Conservation (phyloP, 2,888 invertebrate genomes). For the Cosmopolites sordidus region DNA sequence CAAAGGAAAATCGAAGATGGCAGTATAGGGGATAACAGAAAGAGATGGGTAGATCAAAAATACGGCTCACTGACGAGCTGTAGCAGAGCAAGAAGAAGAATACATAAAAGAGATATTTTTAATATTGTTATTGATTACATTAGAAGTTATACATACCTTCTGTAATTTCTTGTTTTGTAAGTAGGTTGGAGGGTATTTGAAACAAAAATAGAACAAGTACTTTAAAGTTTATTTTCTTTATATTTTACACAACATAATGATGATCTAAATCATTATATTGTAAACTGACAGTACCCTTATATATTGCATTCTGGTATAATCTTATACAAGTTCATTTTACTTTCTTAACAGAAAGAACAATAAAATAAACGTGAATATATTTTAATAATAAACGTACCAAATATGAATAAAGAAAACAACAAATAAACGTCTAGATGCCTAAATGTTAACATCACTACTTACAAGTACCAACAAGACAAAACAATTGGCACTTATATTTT, state of each 20-base stretch:
- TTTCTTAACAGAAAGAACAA: constrained; percentile 1
- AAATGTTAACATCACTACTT: constrained; percentile 8
- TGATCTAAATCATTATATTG: background rate
- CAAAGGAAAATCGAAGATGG: no score
- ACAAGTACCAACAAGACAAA: constrained; percentile 2
- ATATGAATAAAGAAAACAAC: constrained; percentile 8
- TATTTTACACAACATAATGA: background rate
- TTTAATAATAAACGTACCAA: constrained; percentile 3
- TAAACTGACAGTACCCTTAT: background rate
- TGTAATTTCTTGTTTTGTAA: no score
- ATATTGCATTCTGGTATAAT: background rate
- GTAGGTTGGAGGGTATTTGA: no score
- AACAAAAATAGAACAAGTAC: background rate
- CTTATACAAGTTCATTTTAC: background rate
- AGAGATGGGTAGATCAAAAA: no score
- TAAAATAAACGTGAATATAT: constrained; percentile 4
- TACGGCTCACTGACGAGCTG: no score
- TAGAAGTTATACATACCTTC: no score
- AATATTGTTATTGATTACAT: no score
- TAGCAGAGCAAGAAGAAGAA: no score
- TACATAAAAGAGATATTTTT: no score
- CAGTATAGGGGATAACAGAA: no score
- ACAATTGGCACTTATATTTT: background rate
- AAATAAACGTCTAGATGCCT: constrained; percentile 7
- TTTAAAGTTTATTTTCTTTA: background rate